Base-by-base conservation (phyloP, 64 coral and sea anemone species). In the Anthopleura sola region DNA sequence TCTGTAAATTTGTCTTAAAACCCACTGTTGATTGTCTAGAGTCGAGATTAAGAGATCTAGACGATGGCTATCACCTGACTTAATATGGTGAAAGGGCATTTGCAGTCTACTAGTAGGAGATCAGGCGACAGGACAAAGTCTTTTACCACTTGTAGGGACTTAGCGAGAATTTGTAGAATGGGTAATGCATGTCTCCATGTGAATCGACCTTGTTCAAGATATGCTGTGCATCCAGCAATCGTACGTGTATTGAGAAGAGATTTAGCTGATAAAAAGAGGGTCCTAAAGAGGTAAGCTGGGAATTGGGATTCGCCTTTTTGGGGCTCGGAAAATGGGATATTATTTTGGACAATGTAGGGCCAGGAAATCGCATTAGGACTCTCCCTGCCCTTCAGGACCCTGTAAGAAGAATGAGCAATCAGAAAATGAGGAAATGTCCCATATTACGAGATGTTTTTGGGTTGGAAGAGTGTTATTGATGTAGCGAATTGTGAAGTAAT, bases 101-200 rank as follows among this genome's bases (percentile, higher is more conserved):
- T 31, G 69, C 17, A 75, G 75, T 24, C 46, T 66, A 54, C n/a
- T n/a, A n/a, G n/a, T n/a, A 66, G 60, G 47, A 86, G 46, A 48
- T 71, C 85, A 75, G 33, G 39, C 38, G 75, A 86, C 21, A 75
- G 60, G 14, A 32, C 31, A 86, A 36, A 86, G 15, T 49, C 20
- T 24, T 49, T 71, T 3, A 86, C 68, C 13, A 64, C 38, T 51
- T 86, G 60, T 31, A 86, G 60, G 16, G 44, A 68, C 20, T 71
- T 39, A 23, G 68, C 60, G 44, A 86, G 29, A 76, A 86, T 46
- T 24, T 54, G 29, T n/a, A 74, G 68, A 18, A 86, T 51, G 38
- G 68, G n/a, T n/a, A n/a, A 86, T 75, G 75, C 38, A 75, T 86
- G 85, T 50, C 85, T 86, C 85, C 85, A 86, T 24, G 85, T 86